These are phyloP conservation scores for Rotaria sp. DNA, from an alignment of 2,888 invertebrate genomes.

Conservation along the genomic window DNA sequence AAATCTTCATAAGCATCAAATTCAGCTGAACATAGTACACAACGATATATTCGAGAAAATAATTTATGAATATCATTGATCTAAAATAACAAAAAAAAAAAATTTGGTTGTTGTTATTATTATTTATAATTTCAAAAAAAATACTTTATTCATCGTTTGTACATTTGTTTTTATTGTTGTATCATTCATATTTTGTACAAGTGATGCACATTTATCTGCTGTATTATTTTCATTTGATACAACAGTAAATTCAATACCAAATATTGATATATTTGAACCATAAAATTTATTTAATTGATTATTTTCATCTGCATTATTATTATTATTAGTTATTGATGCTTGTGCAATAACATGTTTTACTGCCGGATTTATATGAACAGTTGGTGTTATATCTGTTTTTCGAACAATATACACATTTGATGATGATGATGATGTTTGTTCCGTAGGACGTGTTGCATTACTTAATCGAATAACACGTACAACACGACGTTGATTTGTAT, in stretches of 20 bases:
- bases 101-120: background rate
- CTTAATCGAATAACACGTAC: constrained; percentile 3
- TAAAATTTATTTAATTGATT: background rate
- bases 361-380: constrained; percentile 2
- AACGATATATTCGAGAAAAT: constrained; percentile 16
- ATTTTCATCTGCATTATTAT: background rate
- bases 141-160: background rate
- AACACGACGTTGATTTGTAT: background rate
- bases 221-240: background rate
- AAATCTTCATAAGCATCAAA: background rate
- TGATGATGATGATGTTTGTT: background rate
- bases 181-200: constrained; percentile 10
- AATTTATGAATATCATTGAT: constrained; percentile 15
- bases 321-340: background rate
- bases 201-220: background rate
- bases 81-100: background rate
- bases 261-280: constrained; percentile 2
- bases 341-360: background rate
- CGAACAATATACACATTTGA: background rate
- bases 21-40: background rate
- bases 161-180: background rate
- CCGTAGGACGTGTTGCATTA: background rate
- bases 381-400: background rate
- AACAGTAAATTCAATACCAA: constrained; percentile 16
- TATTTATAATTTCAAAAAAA: background rate